phyloP scores from a whole-genome alignment of 2,113 vertebrate species.

The Poicephalus gulielmi region DNA sequence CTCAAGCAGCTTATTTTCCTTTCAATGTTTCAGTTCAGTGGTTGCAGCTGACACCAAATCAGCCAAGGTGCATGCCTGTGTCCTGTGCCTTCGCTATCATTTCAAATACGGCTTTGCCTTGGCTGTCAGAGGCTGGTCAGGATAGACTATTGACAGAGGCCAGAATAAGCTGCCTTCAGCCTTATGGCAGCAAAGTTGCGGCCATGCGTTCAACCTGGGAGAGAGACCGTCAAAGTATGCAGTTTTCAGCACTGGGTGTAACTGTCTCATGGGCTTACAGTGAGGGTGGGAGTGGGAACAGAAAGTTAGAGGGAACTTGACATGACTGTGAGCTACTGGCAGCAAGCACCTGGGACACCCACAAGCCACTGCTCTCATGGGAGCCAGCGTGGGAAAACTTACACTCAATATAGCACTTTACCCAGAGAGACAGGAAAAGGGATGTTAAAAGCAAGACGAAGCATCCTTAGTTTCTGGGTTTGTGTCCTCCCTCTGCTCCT shows the following conservation, averaged over 20 bases:
- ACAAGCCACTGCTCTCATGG: neutral
- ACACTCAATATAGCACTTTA: neutral
- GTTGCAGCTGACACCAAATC: neutral
- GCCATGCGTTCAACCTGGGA: neutral
- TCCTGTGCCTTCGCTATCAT: rapidly evolving
- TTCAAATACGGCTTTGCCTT: neutral
- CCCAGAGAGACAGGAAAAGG: neutral
- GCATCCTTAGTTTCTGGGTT: neutral
- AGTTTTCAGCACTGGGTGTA: neutral
- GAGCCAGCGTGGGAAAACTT: neutral
- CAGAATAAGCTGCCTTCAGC: neutral
- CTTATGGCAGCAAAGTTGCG: neutral
- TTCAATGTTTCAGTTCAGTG: neutral
- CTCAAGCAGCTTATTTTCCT: neutral
- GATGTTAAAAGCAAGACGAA: neutral
- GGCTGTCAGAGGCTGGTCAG: neutral
- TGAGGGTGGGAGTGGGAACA: neutral
- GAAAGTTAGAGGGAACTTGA: neutral
- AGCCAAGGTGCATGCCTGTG: neutral
- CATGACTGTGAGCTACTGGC: neutral
- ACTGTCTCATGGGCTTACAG: neutral
- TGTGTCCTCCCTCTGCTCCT: neutral
- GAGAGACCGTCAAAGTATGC: neutral
- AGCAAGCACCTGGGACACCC: conserved; percentile 15
- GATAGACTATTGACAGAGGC: rapidly evolving